A percentile compares a stretch with the other conserved stretches of the same genome.
Evolutionary conservation across 2,888 invertebrate genomes (phyloP).

Genomic region (Lithophane semibrunnea): DNA sequence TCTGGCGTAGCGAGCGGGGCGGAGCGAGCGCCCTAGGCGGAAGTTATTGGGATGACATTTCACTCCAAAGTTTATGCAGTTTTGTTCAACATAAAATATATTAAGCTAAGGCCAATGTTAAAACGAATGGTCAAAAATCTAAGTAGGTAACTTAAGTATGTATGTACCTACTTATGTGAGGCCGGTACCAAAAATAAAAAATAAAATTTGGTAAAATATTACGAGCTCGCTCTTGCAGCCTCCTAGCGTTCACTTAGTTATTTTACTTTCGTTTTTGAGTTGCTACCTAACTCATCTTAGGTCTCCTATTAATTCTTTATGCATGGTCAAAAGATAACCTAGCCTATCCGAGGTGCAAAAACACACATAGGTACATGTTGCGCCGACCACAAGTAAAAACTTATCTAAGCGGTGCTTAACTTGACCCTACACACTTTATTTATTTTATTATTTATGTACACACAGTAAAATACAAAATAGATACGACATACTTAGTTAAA

Average conservation of each 20-base stretch:
- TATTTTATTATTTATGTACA: no score
- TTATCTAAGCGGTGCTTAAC: not conserved
- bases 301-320: not conserved
- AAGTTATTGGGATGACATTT: not conserved
- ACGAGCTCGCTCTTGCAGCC: not conserved
- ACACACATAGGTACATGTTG: no score
- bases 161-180: no score
- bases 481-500: no score
- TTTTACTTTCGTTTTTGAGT: not conserved
- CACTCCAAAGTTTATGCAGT: not conserved
- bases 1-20: not conserved
- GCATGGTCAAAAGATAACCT: not conserved
- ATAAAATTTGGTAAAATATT: not conserved
- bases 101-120: not conserved
- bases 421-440: not conserved
- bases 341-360: not conserved
- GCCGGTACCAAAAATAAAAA: not conserved
- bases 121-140: not conserved
- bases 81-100: not conserved
- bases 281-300: not conserved
- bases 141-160: not conserved
- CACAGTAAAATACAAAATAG: no score
- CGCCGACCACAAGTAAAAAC: no score
- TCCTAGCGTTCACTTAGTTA: not conserved
- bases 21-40: no score